Evolutionary conservation across 2,113 vertebrate species (phyloP).

Genomic region (Sceloporus tristichus): DNA sequence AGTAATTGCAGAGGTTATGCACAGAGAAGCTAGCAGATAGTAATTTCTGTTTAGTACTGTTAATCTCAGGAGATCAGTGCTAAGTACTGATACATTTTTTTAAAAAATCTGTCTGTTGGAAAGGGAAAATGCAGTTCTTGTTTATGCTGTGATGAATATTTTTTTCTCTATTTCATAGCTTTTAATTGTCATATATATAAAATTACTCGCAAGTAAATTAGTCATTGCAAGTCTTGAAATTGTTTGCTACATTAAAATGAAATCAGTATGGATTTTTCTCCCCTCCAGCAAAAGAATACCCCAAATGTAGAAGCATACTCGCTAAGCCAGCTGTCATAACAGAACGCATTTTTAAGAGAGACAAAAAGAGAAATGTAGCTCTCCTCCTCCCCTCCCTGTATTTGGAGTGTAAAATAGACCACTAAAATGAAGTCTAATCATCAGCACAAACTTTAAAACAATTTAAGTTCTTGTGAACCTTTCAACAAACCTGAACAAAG

Average conservation of each 20-base stretch:
- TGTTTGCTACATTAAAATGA: constrained; percentile 40
- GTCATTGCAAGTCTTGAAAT: constrained; percentile 44
- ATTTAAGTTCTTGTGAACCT: constrained; percentile 61
- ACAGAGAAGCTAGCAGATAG: background rate
- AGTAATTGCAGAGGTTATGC: background rate
- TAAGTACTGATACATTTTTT: background rate
- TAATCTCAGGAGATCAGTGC: background rate
- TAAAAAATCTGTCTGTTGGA: background rate
- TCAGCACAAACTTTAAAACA: constrained; percentile 52
- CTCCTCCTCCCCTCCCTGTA: constrained; percentile 46
- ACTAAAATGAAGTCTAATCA: constrained; percentile 44
- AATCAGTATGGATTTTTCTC: constrained; percentile 6
- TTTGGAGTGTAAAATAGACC: constrained; percentile 58
- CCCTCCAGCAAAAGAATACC: constrained; percentile 31
- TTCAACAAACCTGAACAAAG: constrained; percentile 65
- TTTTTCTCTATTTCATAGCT: background rate
- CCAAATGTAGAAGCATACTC: constrained; percentile 37
- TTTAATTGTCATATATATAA: constrained; percentile 16
- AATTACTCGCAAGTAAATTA: background rate
- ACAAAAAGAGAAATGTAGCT: background rate
- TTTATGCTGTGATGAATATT: background rate
- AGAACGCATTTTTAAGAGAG: background rate
- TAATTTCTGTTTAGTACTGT: background rate
- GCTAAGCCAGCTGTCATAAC: constrained; percentile 32
- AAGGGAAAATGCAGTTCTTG: background rate